Base-by-base conservation (phyloP, 2,113 vertebrate species). In the Heteronetta atricapilla region DNA sequence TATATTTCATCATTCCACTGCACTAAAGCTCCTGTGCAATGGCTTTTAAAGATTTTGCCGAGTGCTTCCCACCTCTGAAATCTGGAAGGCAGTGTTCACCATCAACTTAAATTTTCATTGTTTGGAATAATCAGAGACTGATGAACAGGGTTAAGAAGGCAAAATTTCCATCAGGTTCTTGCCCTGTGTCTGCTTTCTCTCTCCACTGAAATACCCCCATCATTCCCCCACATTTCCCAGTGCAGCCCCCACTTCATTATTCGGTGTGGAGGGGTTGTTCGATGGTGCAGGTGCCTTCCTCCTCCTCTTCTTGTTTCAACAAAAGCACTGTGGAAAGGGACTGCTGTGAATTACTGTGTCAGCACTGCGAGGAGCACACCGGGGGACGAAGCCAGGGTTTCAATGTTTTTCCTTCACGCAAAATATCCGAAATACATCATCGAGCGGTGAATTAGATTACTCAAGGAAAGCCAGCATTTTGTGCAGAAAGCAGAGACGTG, bases 401-500 rank as follows among this genome's bases (percentile, higher is more conserved):
- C 26, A 50, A 16, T 68, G 10, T n/a, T 56, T 62, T 68, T 52
- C 34, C 50, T 66, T 31, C 6, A n/a, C 14, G 15, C 4, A 56
- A 86, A 75, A 62, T 38, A 59, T 19, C 42, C 14, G 29, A 83
- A 86, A 55, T n/a, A 59, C 25, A 18, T 82, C 4, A 36, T 7
- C 67, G 26, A 2, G 15, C 56, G 26, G 64, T 70, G 40, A 10
- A 15, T 69, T 86, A 53, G 31, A 20, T 34, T 48, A 38, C 40
- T 82, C 58, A 73, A 79, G n/a, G 79, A 72, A 85, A 89, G 10
- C 44, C 62, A 85, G 53, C 10, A 13, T 21, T 75, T 56, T 86
- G 26, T 3, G 2, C 34, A 76, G 88, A 79, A 96, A 91, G 67
- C 18, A 94, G 67, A 91, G 33, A 38, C n/a, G 44, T 89, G 85